Base-by-base conservation (phyloP, 2,797 vertebrate genomes). In the Rhodeus uyekii region DNA sequence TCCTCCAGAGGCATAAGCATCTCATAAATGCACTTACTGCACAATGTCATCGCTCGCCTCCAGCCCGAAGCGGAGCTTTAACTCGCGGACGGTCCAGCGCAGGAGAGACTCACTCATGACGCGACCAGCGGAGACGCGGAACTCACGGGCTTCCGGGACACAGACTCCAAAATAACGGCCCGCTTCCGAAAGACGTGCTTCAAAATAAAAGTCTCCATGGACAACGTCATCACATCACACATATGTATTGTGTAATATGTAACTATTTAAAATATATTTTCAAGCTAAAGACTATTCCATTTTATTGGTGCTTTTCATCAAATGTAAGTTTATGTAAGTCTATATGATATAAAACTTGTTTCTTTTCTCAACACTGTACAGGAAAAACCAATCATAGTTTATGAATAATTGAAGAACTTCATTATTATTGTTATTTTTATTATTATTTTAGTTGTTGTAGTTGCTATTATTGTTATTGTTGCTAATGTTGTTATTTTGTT, bases 11-110 rank as follows among this genome's bases (percentile, higher is more conserved):
- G 29, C 13, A 78, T 22, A 22, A 22, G 19, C 8, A 38, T 4
- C 32, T 0, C 19, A 39, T 24, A n/a, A 78, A 5, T n/a, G 74
- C 34, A 90, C 92, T 96, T 90, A 98, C 97, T 93, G 92, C 65
- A 97, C 93, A 63, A 98, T 94, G 84, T 99, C 97, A 88, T 98
- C 97, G 88, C 94, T 94, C n/a, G 96, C 96, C 65, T 97, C 96
- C 89, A 99, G 78, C 1, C 93, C 93, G 64, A 99, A 98, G 44
- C 90, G 90, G 14, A 92, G 92, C 13, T 95, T 91, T 73, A 99
- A 81, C 77, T 96, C 92, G 76, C 93, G 92, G 39, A 94, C 93
- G 81, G 96, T 97, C 97, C 97, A 98, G 3, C 82, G 87, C 73
- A 96, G 61, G 42, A 97, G 89, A 24, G 83, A 82, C 0, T 94